Conservation (phyloP, 2,888 invertebrate genomes). For the Nipponacmea schrenckii region DNA sequence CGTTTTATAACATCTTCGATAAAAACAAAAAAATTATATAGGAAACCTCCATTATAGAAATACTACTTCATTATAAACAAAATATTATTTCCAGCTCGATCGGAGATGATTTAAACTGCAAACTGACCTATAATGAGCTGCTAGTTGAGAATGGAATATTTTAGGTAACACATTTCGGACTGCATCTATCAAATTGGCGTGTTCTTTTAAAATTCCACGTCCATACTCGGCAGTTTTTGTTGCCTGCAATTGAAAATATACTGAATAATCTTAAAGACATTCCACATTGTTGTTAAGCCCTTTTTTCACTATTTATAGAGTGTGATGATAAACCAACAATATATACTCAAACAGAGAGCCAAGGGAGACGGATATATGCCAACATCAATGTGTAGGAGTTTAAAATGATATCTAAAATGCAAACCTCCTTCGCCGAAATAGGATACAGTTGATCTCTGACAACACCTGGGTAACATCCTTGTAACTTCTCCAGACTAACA, state of each 20-base stretch:
- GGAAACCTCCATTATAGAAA: too few species aligned
- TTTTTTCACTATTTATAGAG: too few species aligned
- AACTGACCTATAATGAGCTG: conserved; percentile 29
- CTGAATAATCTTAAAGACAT: background rate
- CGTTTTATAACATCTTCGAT: too few species aligned
- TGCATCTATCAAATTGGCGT: conserved; percentile 23
- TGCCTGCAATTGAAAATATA: conserved; percentile 18
- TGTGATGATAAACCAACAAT: too few species aligned
- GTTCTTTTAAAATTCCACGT: conserved; percentile 20
- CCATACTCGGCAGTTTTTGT: conserved; percentile 21
- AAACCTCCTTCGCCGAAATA: conserved; percentile 45
- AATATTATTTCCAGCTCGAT: too few species aligned
- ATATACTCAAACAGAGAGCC: too few species aligned
- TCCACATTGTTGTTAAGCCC: background rate
- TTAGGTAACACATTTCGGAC: conserved; percentile 29
- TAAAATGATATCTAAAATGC: too few species aligned
- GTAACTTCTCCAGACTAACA: conserved; percentile 39
- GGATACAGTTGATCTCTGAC: conserved; percentile 38
- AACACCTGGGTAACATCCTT: conserved; percentile 39
- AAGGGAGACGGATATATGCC: too few species aligned
- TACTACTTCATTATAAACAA: too few species aligned
- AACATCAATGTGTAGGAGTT: too few species aligned
- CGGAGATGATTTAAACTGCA: too few species aligned
- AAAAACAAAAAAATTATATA: too few species aligned
- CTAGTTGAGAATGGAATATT: conserved; percentile 31